Conservation (phyloP, 2,113 vertebrate genomes). For the Spermophilus dauricus region DNA sequence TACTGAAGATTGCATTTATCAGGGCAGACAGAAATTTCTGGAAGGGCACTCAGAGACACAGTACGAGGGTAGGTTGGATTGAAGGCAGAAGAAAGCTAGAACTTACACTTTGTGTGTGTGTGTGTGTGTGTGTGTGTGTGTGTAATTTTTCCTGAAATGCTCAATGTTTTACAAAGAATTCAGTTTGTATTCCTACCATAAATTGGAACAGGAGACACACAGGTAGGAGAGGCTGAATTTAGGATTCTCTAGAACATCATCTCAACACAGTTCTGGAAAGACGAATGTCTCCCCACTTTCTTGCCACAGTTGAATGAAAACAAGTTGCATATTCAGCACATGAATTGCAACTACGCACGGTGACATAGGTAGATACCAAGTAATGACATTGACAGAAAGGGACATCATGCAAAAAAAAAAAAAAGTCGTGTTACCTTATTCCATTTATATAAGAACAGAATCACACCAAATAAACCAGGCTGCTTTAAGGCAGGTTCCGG, state of each 20-base stretch:
- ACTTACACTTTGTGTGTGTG: too few species aligned
- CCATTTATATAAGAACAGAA: not conserved
- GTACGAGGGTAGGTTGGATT: too few species aligned
- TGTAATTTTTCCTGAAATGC: not conserved
- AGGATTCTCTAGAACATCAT: not conserved
- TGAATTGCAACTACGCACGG: accelerated
- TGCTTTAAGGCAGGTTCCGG: not conserved
- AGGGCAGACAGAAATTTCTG: too few species aligned
- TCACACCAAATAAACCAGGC: too few species aligned
- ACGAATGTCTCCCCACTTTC: not conserved
- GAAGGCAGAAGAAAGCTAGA: too few species aligned
- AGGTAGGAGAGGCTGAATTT: not conserved
- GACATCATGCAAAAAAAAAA: not conserved
- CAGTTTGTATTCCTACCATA: not conserved
- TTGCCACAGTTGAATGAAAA: not conserved
- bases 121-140: too few species aligned
- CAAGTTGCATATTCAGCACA: accelerated
- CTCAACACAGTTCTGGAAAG: not conserved
- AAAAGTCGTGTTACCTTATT: accelerated
- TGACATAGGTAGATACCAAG: accelerated
- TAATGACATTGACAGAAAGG: accelerated
- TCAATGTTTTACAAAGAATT: not conserved
- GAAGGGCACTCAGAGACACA: too few species aligned
- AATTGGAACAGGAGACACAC: not conserved
- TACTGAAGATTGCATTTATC: too few species aligned